These are phyloP conservation scores for Schizopygopsis malacanthus DNA, from an alignment of 2,797 vertebrate genomes.

Conservation along the genomic window DNA sequence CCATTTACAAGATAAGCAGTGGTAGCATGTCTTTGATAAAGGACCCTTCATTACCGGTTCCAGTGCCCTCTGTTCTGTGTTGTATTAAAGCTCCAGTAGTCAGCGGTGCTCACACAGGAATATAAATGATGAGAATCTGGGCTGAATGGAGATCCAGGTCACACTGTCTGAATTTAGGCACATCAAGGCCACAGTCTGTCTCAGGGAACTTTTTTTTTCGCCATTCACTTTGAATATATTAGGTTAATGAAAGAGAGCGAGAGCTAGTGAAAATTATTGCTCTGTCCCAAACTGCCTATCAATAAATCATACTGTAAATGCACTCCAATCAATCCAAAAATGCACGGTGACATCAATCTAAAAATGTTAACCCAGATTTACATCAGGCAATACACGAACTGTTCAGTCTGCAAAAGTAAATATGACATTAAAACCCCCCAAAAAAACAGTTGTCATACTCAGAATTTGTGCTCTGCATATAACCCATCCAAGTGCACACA, in stretches of 20 bases:
- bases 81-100: constrained; percentile 32
- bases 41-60: not conserved
- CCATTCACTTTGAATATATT: constrained; percentile 72
- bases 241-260: constrained; percentile 71
- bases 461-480: too few species aligned
- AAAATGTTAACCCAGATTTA: not conserved
- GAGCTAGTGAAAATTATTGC: not conserved
- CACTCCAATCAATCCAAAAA: not conserved
- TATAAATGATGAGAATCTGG: constrained; percentile 56
- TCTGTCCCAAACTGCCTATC: not conserved
- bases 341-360: not conserved
- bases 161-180: constrained; percentile 64
- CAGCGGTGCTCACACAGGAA: constrained; percentile 47
- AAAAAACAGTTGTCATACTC: not conserved
- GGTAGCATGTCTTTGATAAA: constrained; percentile 8
- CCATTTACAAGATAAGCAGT: constrained; percentile 31
- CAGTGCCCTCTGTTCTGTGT: not conserved
- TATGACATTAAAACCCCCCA: not conserved
- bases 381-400: not conserved
- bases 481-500: too few species aligned
- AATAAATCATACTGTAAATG: not conserved
- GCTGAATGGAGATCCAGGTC: constrained; percentile 70
- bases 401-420: not conserved
- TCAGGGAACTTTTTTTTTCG: constrained; percentile 52
- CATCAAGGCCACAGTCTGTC: constrained; percentile 60